Percentiles rank a stretch among this genome's conserved stretches.
These are phyloP conservation scores for Xyrauchen texanus DNA, from an alignment of 2,113 vertebrate genomes.

Conservation along the genomic window DNA sequence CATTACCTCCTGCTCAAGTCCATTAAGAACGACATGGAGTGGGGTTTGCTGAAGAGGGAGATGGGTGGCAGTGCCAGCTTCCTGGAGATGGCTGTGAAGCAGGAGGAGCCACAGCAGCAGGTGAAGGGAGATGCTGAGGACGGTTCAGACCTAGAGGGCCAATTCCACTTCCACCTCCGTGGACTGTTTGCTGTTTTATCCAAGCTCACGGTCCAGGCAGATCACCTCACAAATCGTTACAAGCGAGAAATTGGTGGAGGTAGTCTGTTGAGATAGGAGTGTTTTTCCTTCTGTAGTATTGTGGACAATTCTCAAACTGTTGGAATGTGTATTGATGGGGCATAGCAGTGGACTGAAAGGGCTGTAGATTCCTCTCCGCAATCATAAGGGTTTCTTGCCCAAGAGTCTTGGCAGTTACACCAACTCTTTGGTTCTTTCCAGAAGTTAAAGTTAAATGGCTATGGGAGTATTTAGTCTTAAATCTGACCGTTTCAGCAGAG, in stretches of 20 bases:
- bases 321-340: background rate
- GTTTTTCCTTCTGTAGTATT: background rate
- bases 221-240: conserved; percentile 78
- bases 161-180: conserved; percentile 77
- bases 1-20: conserved; percentile 81
- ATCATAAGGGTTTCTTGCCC: conserved; percentile 48
- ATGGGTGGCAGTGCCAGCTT: conserved; percentile 71
- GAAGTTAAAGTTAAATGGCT: conserved; percentile 1
- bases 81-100: conserved; percentile 75
- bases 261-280: conserved; percentile 73
- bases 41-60: conserved; percentile 75
- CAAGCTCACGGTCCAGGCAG: conserved; percentile 77
- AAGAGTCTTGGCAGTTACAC: conserved; percentile 48
- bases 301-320: conserved; percentile 54
- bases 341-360: background rate
- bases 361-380: conserved; percentile 19
- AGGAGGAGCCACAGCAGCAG: conserved; percentile 65
- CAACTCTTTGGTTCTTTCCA: background rate
- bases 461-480: background rate
- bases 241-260: conserved; percentile 77
- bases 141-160: conserved; percentile 69
- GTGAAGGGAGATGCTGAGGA: conserved; percentile 55
- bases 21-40: conserved; percentile 81
- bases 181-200: conserved; percentile 79
- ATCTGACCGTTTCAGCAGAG: background rate